Conservation (phyloP, 2,113 vertebrate species). For the Alethe castanea region DNA sequence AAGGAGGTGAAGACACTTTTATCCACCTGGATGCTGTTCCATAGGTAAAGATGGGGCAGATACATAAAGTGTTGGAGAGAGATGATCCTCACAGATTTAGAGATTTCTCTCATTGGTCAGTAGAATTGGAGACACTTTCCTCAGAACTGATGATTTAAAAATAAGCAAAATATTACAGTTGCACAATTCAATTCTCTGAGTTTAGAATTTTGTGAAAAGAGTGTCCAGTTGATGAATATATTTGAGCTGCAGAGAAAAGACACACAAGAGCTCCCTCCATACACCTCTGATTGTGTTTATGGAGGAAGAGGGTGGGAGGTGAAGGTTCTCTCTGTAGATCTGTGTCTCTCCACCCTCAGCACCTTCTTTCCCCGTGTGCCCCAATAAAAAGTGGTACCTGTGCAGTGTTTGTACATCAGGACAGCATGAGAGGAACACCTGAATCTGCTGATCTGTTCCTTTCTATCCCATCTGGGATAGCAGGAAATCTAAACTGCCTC, state of each 20-base stretch:
- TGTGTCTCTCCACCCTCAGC: neutral
- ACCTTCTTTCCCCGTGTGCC: neutral
- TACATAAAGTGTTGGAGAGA: neutral
- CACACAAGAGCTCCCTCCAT: fast-evolving
- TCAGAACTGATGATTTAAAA: neutral
- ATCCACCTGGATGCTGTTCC: conserved; percentile 3
- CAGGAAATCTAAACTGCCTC: neutral
- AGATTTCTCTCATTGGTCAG: neutral
- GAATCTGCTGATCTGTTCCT: neutral
- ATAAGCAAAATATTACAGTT: neutral
- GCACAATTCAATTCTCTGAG: neutral
- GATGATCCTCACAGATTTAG: neutral
- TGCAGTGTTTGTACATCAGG: neutral
- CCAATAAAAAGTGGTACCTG: neutral
- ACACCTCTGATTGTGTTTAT: neutral
- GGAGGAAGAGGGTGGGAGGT: neutral
- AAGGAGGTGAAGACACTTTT: neutral
- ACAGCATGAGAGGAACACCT: fast-evolving
- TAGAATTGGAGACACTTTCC: neutral
- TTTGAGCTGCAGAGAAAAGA: neutral
- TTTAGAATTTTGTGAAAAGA: neutral
- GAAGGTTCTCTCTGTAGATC: neutral
- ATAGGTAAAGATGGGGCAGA: neutral
- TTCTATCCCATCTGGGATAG: neutral
- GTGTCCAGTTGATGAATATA: neutral